Evolutionary conservation across 2,113 vertebrate species (phyloP), one percentile per base, ranked within the genome.

Genomic region (Acrocephalus kingi): DNA sequence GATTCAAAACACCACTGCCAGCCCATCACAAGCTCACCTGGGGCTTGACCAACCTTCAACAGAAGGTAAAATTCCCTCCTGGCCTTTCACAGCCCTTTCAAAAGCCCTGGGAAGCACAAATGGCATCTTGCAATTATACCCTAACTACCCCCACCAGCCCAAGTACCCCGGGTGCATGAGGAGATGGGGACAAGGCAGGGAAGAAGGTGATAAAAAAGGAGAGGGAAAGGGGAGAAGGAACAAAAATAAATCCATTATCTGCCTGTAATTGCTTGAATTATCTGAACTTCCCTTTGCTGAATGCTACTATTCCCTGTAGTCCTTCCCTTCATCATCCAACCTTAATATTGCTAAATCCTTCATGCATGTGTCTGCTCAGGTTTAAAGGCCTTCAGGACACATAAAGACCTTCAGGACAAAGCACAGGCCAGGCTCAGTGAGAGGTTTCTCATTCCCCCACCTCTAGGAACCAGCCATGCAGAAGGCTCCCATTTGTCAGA

Each of bases 401-500:
- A 61, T 6, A 78, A 88, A 92, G 79, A 58, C 55, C 64, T 95
- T 72, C 61, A 91, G 85, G 79, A 94, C 93, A 95, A 95, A 95
- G 74, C 46, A 59, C 0, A 9, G 51, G 55, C 63, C 28, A 55
- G 46, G 27, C 13, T 82, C 16, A 1, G 11, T 33, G 37, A 7
- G 2, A 84, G 68, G 56, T 35, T 67, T 84, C 59, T 88, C 64
- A 62, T 71, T 45, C 33, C 62, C 46, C 48, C 69, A 20, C 21
- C 35, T 67, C 80, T 41, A 63, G 63, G 63, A 92, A 31, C 13
- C 83, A 96, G 77, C 73, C 92, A 89, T 68, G 93, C 90, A 96
- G 96, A 96, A 96, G 86, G 48, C 25, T 92, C 54, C 73, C 80
- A 93, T 96, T 96, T 96, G 88, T 93, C 88, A 96, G 76, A 46